Percentiles rank a stretch among this genome's conserved stretches.
Conservation (phyloP, 2,797 vertebrate species). For the Harpagifer antarcticus region DNA sequence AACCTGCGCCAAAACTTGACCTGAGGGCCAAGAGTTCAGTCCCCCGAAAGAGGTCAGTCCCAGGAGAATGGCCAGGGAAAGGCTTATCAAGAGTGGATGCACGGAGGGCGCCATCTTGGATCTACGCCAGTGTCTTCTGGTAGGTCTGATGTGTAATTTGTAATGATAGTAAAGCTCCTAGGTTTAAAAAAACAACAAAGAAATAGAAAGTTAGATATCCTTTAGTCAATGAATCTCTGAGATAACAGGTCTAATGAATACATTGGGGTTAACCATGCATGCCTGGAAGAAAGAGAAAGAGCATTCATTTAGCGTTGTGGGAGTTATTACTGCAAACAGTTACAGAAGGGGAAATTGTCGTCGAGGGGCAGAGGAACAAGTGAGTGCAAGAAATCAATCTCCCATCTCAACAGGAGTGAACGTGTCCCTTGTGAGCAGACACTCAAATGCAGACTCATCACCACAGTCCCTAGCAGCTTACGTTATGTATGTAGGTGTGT, state of each 20-base stretch:
- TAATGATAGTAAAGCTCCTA: constrained; percentile 49
- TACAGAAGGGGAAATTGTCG: constrained; percentile 46
- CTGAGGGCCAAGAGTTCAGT: constrained; percentile 68
- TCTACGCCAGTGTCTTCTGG: constrained; percentile 29
- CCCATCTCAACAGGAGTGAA: constrained; percentile 51
- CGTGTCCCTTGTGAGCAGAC: constrained; percentile 45
- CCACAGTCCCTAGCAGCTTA: constrained; percentile 18
- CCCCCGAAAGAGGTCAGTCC: constrained; percentile 83
- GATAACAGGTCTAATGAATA: constrained; percentile 9
- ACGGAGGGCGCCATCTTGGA: constrained; percentile 71
- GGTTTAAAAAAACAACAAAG: constrained; percentile 37
- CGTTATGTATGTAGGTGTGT: constrained; percentile 31
- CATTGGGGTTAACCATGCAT: constrained; percentile 2
- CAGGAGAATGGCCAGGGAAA: constrained; percentile 81
- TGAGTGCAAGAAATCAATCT: constrained; percentile 67
- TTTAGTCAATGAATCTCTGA: constrained; percentile 8
- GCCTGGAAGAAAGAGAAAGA: constrained; percentile 33
- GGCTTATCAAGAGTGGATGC: constrained; percentile 60
- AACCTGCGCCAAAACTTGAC: constrained; percentile 73
- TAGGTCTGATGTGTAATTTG: constrained; percentile 43
- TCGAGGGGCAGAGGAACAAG: constrained; percentile 52
- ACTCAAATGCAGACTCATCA: constrained; percentile 42
- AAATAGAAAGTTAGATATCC: constrained; percentile 26
- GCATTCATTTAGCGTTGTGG: constrained; percentile 47
- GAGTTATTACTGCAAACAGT: constrained; percentile 48